Evolutionary conservation across 1,140 invertebrate genomes (phyloP).

Genomic region (Aleiodes sp.): DNA sequence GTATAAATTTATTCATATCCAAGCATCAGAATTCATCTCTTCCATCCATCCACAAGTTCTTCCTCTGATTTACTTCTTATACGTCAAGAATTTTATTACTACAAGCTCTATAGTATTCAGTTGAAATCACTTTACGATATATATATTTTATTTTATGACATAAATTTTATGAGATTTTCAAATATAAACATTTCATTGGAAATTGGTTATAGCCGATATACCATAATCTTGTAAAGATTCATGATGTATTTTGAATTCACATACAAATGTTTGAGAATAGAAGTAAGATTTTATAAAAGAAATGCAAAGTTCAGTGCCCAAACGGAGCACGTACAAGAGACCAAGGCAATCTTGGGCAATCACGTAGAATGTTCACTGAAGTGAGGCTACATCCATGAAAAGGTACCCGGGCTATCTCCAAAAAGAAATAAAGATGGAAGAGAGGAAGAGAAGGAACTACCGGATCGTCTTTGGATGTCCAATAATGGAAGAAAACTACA

Average conservation of each 20-base stretch:
- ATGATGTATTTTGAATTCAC: not conserved
- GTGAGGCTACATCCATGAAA: not conserved
- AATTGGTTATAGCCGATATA: not conserved
- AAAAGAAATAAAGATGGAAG: conserved; percentile 26
- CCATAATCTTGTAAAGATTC: not conserved
- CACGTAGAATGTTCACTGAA: conserved; percentile 3
- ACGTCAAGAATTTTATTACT: conserved; percentile 17
- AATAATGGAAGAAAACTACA: conserved; percentile 41
- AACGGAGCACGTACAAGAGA: not conserved
- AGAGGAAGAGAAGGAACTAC: not conserved
- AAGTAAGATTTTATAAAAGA: not conserved
- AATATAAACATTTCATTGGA: conserved; percentile 5
- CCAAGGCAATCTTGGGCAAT: conserved; percentile 10
- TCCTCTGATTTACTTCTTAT: conserved; percentile 25
- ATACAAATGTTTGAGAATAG: not conserved
- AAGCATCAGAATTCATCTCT: conserved; percentile 25
- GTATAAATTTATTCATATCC: conserved; percentile 33
- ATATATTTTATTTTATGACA: conserved; percentile 1
- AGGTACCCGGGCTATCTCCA: not conserved
- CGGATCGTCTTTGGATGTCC: conserved; percentile 32
- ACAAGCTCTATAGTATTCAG: conserved; percentile 11
- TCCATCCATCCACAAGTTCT: conserved; percentile 11
- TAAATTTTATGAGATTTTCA: not conserved
- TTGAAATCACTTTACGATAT: conserved; percentile 14
- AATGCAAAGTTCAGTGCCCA: conserved; percentile 6